phyloP scores from a whole-genome alignment of 2,797 vertebrate species.

The Enteromius fasciolatus region DNA sequence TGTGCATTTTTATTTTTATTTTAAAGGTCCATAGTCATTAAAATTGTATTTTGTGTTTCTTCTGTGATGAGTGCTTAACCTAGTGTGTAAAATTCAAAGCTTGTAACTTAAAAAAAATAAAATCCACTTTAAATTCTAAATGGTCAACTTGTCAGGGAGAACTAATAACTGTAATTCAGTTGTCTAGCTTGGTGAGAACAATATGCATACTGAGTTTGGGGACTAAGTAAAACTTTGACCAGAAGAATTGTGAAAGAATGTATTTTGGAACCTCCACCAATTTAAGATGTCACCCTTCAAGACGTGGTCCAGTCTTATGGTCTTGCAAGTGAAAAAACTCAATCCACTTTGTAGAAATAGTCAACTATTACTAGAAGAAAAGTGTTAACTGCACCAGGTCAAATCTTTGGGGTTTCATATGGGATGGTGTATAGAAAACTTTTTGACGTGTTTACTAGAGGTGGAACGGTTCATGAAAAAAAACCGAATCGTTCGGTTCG shows the following conservation, averaged over 20 bases:
- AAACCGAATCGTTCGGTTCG: too few species aligned
- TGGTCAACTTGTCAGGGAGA: neutral
- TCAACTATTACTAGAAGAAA: neutral
- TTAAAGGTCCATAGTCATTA: neutral
- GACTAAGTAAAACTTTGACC: neutral
- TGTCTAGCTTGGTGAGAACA: neutral
- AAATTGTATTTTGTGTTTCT: neutral
- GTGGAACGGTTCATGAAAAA: too few species aligned
- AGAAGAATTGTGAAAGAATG: neutral
- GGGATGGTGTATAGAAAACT: neutral
- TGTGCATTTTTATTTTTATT: neutral
- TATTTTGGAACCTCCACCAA: neutral
- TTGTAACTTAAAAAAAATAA: neutral
- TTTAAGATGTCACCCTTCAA: neutral
- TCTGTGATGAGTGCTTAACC: neutral
- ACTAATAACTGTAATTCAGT: neutral
- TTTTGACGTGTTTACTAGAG: too few species aligned
- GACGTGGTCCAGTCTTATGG: neutral
- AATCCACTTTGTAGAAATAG: neutral
- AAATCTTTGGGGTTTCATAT: neutral
- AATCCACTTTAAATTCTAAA: neutral
- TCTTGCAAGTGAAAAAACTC: neutral
- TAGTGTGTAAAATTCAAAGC: slow-evolving; percentile 7
- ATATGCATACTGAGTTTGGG: neutral
- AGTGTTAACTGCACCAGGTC: neutral